These are phyloP conservation scores for Sorex araneus DNA, from an alignment of 2,113 vertebrate species.

Conservation along the genomic window DNA sequence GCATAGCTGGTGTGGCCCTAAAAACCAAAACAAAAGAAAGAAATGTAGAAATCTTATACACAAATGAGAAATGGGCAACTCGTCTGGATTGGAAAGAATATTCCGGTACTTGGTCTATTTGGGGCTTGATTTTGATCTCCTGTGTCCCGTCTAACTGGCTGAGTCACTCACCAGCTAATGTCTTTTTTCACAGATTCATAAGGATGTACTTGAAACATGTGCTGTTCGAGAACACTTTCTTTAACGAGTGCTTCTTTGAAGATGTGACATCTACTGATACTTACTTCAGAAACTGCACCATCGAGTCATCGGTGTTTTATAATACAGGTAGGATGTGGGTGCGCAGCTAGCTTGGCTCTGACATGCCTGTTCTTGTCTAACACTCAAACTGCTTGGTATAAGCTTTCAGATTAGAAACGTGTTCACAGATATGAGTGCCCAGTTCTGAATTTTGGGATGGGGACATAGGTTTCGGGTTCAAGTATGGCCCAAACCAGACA, in stretches of 20 bases:
- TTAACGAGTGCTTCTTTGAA: slow-evolving; percentile 98
- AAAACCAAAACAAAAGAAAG: not conserved
- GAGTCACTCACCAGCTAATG: not conserved
- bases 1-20: too few species aligned
- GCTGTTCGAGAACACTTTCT: slow-evolving; percentile 95
- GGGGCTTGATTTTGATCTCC: not conserved
- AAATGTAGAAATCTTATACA: not conserved
- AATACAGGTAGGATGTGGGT: slow-evolving; percentile 92
- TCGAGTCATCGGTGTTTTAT: slow-evolving; percentile 94
- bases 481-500: not conserved
- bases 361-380: not conserved
- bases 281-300: slow-evolving; percentile 97
- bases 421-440: accelerated
- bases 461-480: not conserved
- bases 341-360: too few species aligned
- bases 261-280: slow-evolving; percentile 95
- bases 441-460: not conserved
- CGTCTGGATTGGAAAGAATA: not conserved
- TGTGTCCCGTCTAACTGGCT: not conserved
- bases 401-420: not conserved
- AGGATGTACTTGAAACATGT: slow-evolving; percentile 97
- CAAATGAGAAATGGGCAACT: not conserved
- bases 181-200: slow-evolving; percentile 91
- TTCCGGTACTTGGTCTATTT: not conserved
- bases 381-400: not conserved